Conservation (phyloP, 2,113 vertebrate genomes). For the pig (Sus scrofa) region DNA sequence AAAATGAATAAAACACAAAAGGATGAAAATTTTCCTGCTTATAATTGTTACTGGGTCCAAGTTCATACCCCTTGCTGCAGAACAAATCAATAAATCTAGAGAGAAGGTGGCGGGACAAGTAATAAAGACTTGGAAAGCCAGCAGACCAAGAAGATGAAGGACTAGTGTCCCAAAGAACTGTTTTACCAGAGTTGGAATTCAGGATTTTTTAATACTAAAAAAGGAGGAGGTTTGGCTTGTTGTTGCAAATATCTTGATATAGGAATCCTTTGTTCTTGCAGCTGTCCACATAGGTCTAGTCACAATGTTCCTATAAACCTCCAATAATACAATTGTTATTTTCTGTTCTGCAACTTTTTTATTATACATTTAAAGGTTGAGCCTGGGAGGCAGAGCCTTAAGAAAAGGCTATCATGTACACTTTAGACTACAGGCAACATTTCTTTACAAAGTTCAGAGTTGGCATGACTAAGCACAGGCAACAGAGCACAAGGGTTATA, state of each 20-base stretch:
- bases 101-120: background rate
- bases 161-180: background rate
- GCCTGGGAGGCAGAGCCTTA: background rate
- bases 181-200: background rate
- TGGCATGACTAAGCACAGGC: background rate
- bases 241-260: background rate
- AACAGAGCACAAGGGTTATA: background rate
- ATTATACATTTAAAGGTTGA: background rate
- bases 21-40: background rate
- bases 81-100: background rate
- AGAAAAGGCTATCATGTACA: background rate
- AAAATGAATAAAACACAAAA: constrained; percentile 13
- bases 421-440: background rate
- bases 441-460: background rate
- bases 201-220: background rate
- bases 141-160: background rate
- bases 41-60: background rate
- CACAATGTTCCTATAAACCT: background rate
- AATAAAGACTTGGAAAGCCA: background rate
- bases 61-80: background rate
- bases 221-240: background rate
- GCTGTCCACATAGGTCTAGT: background rate
- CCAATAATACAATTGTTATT: background rate
- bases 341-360: background rate
- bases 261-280: background rate